Evolutionary conservation across 1,140 invertebrate species (phyloP).

Genomic region (Octopus sinensis): DNA sequence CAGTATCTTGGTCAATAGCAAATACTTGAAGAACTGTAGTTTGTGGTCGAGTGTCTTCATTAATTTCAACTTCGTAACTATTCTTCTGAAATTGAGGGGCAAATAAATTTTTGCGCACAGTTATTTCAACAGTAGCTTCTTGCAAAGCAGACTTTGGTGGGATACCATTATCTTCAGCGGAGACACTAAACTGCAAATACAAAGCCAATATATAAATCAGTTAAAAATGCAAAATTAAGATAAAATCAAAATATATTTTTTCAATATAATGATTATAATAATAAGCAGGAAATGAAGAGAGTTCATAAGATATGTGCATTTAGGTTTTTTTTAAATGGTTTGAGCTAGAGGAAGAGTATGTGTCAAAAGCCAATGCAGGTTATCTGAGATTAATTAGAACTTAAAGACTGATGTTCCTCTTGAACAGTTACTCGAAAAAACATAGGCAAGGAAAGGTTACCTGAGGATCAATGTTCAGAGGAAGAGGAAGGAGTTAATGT

Average conservation of each 20-base stretch:
- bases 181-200: conserved; percentile 29
- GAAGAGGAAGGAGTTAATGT: no score
- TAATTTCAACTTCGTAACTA: conserved; percentile 23
- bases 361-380: no score
- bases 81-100: conserved; percentile 34
- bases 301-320: no score
- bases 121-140: conserved; percentile 34
- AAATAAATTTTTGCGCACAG: conserved; percentile 36
- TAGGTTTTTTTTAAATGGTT: no score
- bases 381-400: no score
- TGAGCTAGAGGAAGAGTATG: no score
- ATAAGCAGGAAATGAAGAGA: no score
- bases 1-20: conserved; percentile 40
- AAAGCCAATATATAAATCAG: conserved; percentile 12
- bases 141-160: conserved; percentile 23
- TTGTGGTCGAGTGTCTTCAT: conserved; percentile 29
- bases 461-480: no score
- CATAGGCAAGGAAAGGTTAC: no score
- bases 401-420: no score
- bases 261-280: no score
- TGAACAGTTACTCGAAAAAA: no score
- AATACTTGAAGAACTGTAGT: conserved; percentile 31
- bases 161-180: conserved; percentile 36
- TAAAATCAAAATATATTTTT: background rate
- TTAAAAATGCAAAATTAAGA: conserved; percentile 18